Evolutionary conservation across 2,888 invertebrate species (phyloP), one percentile per base, ranked within the genome.

Genomic region (Carterocephalus palaemon): DNA sequence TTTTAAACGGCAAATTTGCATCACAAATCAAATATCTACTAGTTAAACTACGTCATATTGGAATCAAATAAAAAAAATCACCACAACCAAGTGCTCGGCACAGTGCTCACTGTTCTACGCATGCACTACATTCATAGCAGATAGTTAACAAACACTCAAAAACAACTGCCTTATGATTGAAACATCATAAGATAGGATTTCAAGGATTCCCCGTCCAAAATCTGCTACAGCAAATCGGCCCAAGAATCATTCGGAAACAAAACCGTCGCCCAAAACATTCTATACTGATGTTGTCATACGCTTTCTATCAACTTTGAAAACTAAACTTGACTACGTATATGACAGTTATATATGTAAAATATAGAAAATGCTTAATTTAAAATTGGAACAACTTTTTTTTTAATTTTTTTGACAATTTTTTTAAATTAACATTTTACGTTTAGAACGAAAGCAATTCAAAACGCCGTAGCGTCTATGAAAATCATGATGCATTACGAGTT

Each of bases 51-150:
- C 75, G 55, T 53, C 45, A 55, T 60, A 61, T 60, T 58, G 56
- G 52, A 57, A 60, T 62, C 51, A 63, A 55, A 34, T 47, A 59
- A 57, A 58, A 62, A 62, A 67, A 61, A 63, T 78, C 82, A 84
- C 85, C 85, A 83, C 85, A 84, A 84, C 85, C 84, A 73, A 72
- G 79, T 79, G 75, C 75, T 64, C 65, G 78, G 82, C 82, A 77
- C 81, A 71, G 82, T 81, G 78, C 79, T 71, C 61, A 59, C 69
- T 66, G 69, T 43, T 57, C 80, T 84, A 83, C 75, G 56, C 85
- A 85, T 85, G 85, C 85, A 85, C 79, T 83, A 84, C 68, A 53
- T 56, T 54, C 68, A 38, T 32, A 32, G 24, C 45, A 10, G 38
- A 32, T 12, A 4, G 26, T 13, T 20, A 2, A 17, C 7, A 22